Evolutionary conservation across 2,888 invertebrate genomes (phyloP).

Genomic region (Empis livida): DNA sequence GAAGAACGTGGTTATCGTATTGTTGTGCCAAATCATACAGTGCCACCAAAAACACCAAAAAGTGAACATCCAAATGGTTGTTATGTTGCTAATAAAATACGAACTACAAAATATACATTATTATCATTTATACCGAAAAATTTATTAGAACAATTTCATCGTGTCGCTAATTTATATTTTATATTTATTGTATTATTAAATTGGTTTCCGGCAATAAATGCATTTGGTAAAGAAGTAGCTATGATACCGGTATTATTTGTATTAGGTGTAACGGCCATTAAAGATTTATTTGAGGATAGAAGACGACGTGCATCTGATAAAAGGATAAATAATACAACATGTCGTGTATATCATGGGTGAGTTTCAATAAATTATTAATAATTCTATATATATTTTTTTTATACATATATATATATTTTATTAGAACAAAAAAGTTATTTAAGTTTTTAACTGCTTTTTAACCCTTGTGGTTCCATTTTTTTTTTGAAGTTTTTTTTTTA

Average conservation of each 20-base stretch:
- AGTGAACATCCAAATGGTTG: constrained; percentile 75
- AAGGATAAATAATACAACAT: constrained; percentile 84
- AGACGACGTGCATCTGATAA: constrained; percentile 81
- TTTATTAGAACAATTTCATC: constrained; percentile 92
- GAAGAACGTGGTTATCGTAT: constrained; percentile 57
- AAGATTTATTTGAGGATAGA: constrained; percentile 90
- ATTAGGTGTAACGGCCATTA: constrained; percentile 83
- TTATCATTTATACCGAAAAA: constrained; percentile 92
- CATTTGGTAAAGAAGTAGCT: constrained; percentile 90
- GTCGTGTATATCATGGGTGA: constrained; percentile 85
- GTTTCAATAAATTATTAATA: constrained; percentile 28
- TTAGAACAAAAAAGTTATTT: too few species aligned
- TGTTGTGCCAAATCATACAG: constrained; percentile 75
- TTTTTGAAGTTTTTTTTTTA: too few species aligned
- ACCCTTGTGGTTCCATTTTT: too few species aligned
- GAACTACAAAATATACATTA: constrained; percentile 90
- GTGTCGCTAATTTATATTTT: constrained; percentile 95
- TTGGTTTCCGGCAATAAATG: constrained; percentile 89
- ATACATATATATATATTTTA: too few species aligned
- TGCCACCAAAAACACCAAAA: constrained; percentile 65
- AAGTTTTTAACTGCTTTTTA: too few species aligned
- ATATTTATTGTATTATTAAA: constrained; percentile 91
- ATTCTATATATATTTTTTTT: too few species aligned
- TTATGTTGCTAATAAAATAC: constrained; percentile 70
- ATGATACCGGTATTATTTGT: constrained; percentile 93